Conservation (phyloP, 1,140 invertebrate species). For the Bilobella aurantiaca region DNA sequence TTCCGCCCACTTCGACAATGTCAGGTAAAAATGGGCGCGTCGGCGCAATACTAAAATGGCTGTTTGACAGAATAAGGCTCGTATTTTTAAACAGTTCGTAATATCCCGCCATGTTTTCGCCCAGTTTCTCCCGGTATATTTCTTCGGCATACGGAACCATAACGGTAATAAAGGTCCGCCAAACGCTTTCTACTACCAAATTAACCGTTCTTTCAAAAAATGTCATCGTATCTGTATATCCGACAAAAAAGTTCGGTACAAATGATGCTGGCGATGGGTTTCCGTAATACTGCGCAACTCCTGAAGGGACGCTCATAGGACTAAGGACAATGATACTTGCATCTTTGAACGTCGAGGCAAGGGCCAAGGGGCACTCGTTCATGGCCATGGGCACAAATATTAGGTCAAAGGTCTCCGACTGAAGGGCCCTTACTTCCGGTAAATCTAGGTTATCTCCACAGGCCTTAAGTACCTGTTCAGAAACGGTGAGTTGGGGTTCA, state of each 20-base stretch:
- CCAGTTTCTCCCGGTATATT: constrained; percentile 27
- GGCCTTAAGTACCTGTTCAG: too few relatives aligned
- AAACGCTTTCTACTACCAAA: background rate
- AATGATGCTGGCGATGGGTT: constrained; percentile 17
- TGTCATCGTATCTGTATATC: constrained; percentile 11
- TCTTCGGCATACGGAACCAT: constrained; percentile 20
- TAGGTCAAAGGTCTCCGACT: constrained; percentile 35
- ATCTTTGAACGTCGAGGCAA: constrained; percentile 19
- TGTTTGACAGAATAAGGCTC: constrained; percentile 48
- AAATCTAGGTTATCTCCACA: too few relatives aligned
- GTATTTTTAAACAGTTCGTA: constrained; percentile 42
- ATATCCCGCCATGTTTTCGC: constrained; percentile 41
- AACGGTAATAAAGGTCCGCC: too few relatives aligned
- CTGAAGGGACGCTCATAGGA: background rate
- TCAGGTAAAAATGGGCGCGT: constrained; percentile 43
- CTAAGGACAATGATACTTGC: constrained; percentile 15
- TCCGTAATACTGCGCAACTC: constrained; percentile 4
- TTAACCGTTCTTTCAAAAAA: constrained; percentile 17
- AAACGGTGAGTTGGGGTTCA: too few relatives aligned
- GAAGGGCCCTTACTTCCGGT: background rate
- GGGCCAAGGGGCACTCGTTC: constrained; percentile 23
- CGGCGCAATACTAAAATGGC: constrained; percentile 46
- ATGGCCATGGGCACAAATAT: constrained; percentile 6
- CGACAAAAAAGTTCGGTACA: constrained; percentile 11
- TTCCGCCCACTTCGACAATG: constrained; percentile 49